Evolutionary conservation across 2,797 vertebrate genomes (phyloP).

Genomic region (Sebastes minor): DNA sequence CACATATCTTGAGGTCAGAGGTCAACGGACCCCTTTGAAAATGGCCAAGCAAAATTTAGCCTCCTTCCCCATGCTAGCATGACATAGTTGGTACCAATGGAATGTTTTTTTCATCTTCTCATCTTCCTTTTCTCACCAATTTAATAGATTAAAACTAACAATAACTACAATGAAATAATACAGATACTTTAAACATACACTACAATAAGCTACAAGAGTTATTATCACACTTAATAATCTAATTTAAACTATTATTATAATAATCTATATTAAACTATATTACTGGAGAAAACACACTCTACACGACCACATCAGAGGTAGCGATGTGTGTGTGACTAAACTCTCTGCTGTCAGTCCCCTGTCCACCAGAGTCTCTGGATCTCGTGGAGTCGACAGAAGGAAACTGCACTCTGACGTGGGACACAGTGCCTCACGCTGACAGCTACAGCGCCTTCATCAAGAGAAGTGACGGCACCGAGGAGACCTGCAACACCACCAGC

Average conservation of each 20-base stretch:
- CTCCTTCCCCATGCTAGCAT: too few relatives aligned
- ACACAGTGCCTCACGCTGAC: slow-evolving; percentile 72
- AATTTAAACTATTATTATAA: neutral
- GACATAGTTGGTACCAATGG: too few relatives aligned
- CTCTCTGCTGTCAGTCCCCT: slow-evolving; percentile 83
- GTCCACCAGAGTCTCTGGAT: slow-evolving; percentile 83
- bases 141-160: neutral
- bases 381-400: slow-evolving; percentile 77
- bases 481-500: slow-evolving; percentile 86
- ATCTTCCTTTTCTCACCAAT: neutral
- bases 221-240: neutral
- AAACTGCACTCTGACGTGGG: slow-evolving; percentile 87
- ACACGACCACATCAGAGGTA: neutral
- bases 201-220: neutral
- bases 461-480: slow-evolving; percentile 84
- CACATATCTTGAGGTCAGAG: too few relatives aligned
- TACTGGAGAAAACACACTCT: neutral
- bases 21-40: too few relatives aligned
- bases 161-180: neutral
- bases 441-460: slow-evolving; percentile 88
- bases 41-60: too few relatives aligned
- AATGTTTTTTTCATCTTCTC: neutral
- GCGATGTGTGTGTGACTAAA: neutral
- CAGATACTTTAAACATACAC: neutral
- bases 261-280: too few relatives aligned